phyloP scores from a whole-genome alignment of 2,888 invertebrate genomes.

The Aphrophora alni region DNA sequence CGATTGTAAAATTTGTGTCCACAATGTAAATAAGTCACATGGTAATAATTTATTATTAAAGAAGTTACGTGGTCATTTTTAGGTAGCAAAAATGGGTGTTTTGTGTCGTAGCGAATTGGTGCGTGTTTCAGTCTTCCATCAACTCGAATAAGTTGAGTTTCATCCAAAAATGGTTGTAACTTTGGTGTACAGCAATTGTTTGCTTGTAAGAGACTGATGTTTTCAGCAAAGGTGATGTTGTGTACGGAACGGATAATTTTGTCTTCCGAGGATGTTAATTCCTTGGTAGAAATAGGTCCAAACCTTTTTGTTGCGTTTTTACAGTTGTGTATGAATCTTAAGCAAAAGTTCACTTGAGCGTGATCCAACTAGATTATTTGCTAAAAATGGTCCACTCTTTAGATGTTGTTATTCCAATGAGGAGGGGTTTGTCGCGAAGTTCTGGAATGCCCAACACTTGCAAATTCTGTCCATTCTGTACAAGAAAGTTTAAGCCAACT shows the following conservation, averaged over 20 bases:
- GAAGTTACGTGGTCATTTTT: conserved; percentile 3
- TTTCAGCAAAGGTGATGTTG: background rate
- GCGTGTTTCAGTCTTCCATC: conserved; percentile 39
- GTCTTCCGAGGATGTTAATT: no score
- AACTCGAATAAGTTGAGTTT: conserved; percentile 34
- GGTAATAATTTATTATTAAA: conserved; percentile 37
- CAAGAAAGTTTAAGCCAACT: no score
- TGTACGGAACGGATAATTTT: background rate
- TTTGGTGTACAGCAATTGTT: background rate
- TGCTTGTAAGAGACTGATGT: background rate
- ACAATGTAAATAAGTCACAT: conserved; percentile 17
- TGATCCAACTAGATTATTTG: background rate
- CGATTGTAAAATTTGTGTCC: conserved; percentile 11
- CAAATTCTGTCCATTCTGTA: background rate
- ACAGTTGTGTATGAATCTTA: no score
- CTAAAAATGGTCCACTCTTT: no score
- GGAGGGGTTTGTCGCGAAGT: no score
- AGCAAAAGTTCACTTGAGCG: no score
- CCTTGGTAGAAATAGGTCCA: no score
- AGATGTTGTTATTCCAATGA: no score
- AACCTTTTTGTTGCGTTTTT: no score
- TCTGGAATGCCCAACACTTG: no score
- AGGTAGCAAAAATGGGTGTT: conserved; percentile 34
- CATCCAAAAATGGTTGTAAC: conserved; percentile 6
- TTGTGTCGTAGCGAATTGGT: conserved; percentile 22